Evolutionary conservation across 1,140 invertebrate species (phyloP).

Genomic region (Scylla paramamosain): DNA sequence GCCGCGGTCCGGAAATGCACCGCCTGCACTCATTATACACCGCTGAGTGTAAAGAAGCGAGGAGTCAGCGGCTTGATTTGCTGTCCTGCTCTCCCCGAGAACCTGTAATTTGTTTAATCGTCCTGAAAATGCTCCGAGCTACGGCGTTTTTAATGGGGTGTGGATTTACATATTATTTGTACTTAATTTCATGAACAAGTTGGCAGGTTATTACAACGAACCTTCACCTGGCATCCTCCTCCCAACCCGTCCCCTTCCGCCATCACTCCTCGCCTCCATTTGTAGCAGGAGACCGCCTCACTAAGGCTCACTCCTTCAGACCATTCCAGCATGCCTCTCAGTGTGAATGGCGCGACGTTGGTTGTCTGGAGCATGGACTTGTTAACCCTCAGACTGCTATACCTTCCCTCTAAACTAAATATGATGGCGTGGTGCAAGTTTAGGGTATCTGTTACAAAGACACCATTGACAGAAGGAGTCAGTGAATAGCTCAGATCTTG

Average conservation of each 20-base stretch:
- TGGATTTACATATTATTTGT: neutral
- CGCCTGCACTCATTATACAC: neutral
- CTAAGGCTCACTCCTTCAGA: neutral
- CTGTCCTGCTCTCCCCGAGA: neutral
- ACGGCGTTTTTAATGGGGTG: neutral
- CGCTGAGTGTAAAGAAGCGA: neutral
- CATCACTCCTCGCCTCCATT: neutral
- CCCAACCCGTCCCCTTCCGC: neutral
- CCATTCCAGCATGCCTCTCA: neutral
- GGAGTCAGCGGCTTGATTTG: neutral
- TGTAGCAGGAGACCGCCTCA: neutral
- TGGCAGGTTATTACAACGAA: neutral
- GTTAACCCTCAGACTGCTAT: too few relatives aligned
- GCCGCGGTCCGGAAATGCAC: neutral
- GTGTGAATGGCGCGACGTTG: neutral
- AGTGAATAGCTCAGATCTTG: too few relatives aligned
- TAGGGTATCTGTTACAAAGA: too few relatives aligned
- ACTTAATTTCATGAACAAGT: neutral
- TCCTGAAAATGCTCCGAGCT: neutral
- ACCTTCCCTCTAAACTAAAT: too few relatives aligned
- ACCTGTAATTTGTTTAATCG: conserved; percentile 23
- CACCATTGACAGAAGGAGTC: too few relatives aligned
- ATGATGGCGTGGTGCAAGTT: too few relatives aligned
- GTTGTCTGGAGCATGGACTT: too few relatives aligned
- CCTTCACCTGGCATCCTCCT: neutral